phyloP scores from a whole-genome alignment of 2,797 vertebrate species.

The Lerista edwardsae region DNA sequence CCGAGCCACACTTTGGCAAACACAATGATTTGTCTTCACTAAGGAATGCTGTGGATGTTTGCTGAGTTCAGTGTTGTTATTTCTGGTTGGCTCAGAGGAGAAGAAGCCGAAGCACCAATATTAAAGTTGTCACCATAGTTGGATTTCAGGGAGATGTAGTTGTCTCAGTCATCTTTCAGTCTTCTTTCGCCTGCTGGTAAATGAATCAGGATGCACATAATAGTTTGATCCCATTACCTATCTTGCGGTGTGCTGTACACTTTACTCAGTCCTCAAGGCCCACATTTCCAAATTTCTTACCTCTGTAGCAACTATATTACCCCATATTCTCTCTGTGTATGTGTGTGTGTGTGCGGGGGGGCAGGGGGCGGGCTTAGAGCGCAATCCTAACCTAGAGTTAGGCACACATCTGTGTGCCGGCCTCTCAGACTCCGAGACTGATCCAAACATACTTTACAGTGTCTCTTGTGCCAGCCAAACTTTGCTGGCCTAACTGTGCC shows the following conservation, averaged over 20 bases:
- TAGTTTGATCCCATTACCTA: neutral
- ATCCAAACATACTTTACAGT: no score
- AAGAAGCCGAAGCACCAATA: neutral
- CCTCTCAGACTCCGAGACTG: no score
- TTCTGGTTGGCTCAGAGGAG: accelerated
- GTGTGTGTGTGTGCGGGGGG: neutral
- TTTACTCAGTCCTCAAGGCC: neutral
- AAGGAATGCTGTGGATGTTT: neutral
- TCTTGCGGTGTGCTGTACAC: neutral
- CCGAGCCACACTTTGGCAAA: neutral
- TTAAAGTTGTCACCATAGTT: accelerated
- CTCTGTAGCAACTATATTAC: neutral
- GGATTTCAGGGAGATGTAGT: accelerated
- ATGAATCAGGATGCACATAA: neutral
- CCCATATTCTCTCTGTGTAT: neutral
- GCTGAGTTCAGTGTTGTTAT: accelerated
- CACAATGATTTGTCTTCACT: accelerated
- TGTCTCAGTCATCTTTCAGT: neutral
- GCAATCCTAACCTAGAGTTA: no score
- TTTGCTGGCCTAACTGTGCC: no score
- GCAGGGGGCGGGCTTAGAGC: no score
- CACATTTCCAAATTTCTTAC: neutral
- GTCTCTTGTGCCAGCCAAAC: no score
- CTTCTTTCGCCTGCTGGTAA: neutral
- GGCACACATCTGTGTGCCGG: no score